These are phyloP conservation scores for Melieria picta DNA, from an alignment of 2,888 invertebrate species.

Conservation along the genomic window DNA sequence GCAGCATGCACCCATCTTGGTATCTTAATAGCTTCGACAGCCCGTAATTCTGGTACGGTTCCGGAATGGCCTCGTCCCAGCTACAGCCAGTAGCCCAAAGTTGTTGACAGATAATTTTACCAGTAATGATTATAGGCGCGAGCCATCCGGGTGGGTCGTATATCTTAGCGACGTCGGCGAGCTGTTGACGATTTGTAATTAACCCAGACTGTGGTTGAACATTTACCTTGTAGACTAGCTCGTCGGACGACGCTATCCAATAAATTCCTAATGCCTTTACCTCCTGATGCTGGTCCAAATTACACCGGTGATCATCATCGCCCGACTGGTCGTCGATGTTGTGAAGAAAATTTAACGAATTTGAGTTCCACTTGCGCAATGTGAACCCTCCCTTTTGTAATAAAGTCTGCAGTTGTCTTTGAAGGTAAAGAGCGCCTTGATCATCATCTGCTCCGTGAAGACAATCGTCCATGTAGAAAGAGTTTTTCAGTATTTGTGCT, in stretches of 20 bases:
- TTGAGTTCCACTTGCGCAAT: constrained; percentile 31
- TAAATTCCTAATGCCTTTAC: constrained; percentile 34
- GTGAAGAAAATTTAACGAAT: constrained; percentile 27
- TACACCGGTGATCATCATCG: neutral
- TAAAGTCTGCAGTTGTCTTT: constrained; percentile 26
- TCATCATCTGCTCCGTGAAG: constrained; percentile 2
- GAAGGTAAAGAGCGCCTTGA: constrained; percentile 22
- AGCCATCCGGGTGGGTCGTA: constrained; percentile 12
- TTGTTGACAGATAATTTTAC: no score
- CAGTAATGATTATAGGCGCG: no score
- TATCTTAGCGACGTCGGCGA: constrained; percentile 33
- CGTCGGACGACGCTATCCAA: constrained; percentile 30
- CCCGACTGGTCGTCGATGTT: neutral
- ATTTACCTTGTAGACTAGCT: constrained; percentile 28
- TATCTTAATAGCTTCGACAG: no score
- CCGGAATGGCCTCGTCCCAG: constrained; percentile 13
- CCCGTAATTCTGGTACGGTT: no score
- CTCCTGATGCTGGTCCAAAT: constrained; percentile 28
- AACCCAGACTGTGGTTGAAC: neutral
- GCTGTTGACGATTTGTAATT: constrained; percentile 37
- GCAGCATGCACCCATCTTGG: no score
- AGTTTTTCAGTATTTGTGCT: constrained; percentile 22
- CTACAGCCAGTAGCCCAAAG: neutral
- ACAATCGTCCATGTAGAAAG: constrained; percentile 26
- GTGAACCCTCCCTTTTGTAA: constrained; percentile 31